Evolutionary conservation across 64 coral and sea anemone species (phyloP).

Genomic region (Actinia tenebrosa): DNA sequence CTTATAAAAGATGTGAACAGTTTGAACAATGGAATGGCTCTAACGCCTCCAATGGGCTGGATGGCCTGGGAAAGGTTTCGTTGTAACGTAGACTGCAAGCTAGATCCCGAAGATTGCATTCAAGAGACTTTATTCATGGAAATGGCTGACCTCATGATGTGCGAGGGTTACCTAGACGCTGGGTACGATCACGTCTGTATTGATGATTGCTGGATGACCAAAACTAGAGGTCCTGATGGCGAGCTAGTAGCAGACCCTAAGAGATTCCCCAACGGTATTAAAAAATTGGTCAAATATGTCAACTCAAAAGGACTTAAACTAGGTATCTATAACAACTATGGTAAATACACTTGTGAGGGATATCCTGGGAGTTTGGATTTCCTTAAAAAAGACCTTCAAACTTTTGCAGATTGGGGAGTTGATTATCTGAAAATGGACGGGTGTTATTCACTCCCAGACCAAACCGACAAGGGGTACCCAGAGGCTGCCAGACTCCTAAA

Average conservation of each 20-base stretch:
- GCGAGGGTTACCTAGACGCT: constrained; percentile 48
- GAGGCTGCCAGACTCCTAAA: constrained; percentile 64
- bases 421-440: constrained; percentile 96
- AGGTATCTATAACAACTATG: constrained; percentile 93
- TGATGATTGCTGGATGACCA: constrained; percentile 66
- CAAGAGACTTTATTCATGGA: constrained; percentile 69
- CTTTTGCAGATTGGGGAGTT: constrained; percentile 95
- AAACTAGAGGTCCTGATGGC: constrained; percentile 34
- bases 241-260: constrained; percentile 63
- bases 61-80: constrained; percentile 90
- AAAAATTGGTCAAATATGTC: constrained; percentile 65
- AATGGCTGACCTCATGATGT: constrained; percentile 67
- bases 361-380: constrained; percentile 87
- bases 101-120: constrained; percentile 56
- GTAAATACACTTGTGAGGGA: constrained; percentile 69
- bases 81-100: constrained; percentile 71
- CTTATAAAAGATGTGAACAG: neutral
- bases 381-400: constrained; percentile 71
- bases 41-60: constrained; percentile 57
- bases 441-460: constrained; percentile 65
- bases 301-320: constrained; percentile 89
- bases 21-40: constrained; percentile 14
- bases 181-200: constrained; percentile 77
- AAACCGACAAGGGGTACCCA: constrained; percentile 70
- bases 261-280: constrained; percentile 73